Percentiles rank a stretch among this genome's conserved stretches.
These are phyloP conservation scores for Epinephelus awoara DNA, from an alignment of 2,797 vertebrate species.

Conservation along the genomic window DNA sequence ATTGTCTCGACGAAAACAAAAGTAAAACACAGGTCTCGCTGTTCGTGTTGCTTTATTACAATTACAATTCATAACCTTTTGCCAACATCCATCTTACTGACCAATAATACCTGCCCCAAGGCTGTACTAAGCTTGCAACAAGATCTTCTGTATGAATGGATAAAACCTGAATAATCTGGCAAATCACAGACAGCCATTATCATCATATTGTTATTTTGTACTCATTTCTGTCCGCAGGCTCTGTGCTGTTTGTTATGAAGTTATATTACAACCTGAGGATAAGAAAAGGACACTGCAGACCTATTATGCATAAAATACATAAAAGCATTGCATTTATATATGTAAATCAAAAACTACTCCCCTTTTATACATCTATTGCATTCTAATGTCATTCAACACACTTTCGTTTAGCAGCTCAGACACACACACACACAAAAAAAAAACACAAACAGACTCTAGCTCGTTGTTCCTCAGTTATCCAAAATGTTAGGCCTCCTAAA, in stretches of 20 bases:
- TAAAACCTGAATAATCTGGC: conserved; percentile 71
- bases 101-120: conserved; percentile 75
- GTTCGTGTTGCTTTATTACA: conserved; percentile 61
- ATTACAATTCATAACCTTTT: conserved; percentile 72
- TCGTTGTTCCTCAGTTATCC: conserved; percentile 34
- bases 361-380: conserved; percentile 25
- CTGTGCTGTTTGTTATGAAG: conserved; percentile 69
- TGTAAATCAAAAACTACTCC: conserved; percentile 38
- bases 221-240: conserved; percentile 62
- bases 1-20: conserved; percentile 45
- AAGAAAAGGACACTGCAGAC: conserved; percentile 57
- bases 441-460: conserved; percentile 1
- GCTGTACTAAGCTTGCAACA: conserved; percentile 67
- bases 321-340: conserved; percentile 46
- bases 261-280: conserved; percentile 73
- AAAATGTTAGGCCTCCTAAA: conserved; percentile 13
- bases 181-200: conserved; percentile 71
- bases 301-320: conserved; percentile 57
- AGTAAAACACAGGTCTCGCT: conserved; percentile 60
- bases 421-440: not conserved
- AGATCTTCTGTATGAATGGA: conserved; percentile 64
- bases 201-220: conserved; percentile 70
- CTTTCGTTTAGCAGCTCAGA: conserved; percentile 3
- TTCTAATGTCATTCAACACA: conserved; percentile 36
- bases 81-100: conserved; percentile 65